phyloP scores from a whole-genome alignment of 2,113 vertebrate species.

The Falco punctatus region DNA sequence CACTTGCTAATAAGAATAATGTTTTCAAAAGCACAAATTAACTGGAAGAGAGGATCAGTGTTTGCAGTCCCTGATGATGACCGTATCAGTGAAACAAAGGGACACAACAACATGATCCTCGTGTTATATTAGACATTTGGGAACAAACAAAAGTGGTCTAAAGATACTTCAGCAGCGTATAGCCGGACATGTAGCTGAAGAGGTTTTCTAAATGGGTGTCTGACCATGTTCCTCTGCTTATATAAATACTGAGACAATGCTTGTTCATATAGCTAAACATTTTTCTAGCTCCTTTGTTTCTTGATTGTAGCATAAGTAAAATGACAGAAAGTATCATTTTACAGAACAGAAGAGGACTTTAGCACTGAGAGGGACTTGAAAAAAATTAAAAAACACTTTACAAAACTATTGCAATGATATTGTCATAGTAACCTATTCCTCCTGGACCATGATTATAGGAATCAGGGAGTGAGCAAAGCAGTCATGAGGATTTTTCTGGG shows the following conservation, averaged over 20 bases:
- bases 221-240: not conserved
- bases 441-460: slow-evolving; percentile 48
- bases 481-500: slow-evolving; percentile 68
- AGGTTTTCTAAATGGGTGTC: not conserved
- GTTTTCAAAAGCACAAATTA: not conserved
- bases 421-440: slow-evolving; percentile 72
- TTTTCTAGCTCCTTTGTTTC: not conserved
- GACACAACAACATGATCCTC: not conserved
- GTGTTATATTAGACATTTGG: not conserved
- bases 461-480: slow-evolving; percentile 39
- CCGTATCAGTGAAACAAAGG: not conserved
- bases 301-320: not conserved
- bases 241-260: not conserved
- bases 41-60: not conserved
- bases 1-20: not conserved
- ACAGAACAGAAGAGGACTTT: not conserved
- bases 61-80: not conserved
- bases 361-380: not conserved
- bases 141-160: not conserved
- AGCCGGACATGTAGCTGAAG: not conserved
- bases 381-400: slow-evolving; percentile 17
- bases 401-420: slow-evolving; percentile 51
- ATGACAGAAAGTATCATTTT: not conserved
- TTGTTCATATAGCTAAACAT: not conserved
- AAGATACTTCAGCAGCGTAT: not conserved